Base-by-base conservation (phyloP, 2,888 invertebrate species). In the Aethes cnicana region DNA sequence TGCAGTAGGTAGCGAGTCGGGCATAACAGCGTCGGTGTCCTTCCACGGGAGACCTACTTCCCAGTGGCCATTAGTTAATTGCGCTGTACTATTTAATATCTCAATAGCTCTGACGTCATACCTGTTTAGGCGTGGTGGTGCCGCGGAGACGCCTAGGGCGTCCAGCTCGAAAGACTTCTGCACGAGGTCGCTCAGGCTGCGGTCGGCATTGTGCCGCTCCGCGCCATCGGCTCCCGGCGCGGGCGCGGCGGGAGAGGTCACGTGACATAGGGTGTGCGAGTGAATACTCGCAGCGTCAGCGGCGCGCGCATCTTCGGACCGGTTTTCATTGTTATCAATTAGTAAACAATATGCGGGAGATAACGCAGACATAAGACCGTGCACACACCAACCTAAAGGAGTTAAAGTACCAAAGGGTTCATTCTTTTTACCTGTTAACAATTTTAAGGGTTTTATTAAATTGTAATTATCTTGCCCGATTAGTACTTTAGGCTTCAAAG, bases 401-500 rank as follows among this genome's bases (percentile, higher is more conserved):
- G 44, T 44, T n/a, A 2, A 25, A 1, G 44, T 44, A 9, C 7
- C 36, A 8, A 4, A 47, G 1, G 47, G 47, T n/a, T 47, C 21
- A 11, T 36, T n/a, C 6, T 11, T 14, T 5, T 28, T 47, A 17
- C 47, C 36, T 20, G 1, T 8, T 11, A 23, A 2, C 11, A 18
- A 18, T 8, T 36, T 8, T 11, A 47, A 7, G 1, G 47, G 47
- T 8, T 11, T 2, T n/a, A 47, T 2, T 11, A 47, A 16, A 35
- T 47, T 9, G 21, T 33, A 33, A 23, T 33, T 33, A 23, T 44
- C 44, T 16, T 44, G 44, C 1, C 44, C 44, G 1, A 44, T 36
- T 4, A 47, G 17, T 5, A 47, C 2, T 18, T 36, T n/a, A n/a
- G n/a, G n/a, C n/a, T n/a, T n/a, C n/a, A n/a, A 26, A 1, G 47